A percentile compares a stretch with the other conserved stretches of the same genome.
Evolutionary conservation across 2,797 vertebrate species (phyloP).

Genomic region (Tachyglossus aculeatus): DNA sequence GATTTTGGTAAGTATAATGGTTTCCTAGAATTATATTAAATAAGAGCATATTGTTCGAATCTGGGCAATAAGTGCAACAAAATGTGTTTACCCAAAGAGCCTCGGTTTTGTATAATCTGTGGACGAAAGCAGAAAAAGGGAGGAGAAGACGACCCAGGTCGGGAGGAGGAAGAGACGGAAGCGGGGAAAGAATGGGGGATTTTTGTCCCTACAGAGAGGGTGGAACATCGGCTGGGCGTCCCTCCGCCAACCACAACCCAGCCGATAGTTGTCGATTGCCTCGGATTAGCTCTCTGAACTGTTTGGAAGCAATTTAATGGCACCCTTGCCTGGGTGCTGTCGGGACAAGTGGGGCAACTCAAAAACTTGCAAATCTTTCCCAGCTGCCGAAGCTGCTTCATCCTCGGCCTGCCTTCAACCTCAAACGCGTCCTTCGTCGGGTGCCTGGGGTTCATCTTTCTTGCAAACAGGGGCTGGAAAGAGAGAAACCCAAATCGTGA

Average conservation of each 20-base stretch:
- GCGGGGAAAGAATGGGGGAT: background rate
- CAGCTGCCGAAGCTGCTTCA: constrained; percentile 25
- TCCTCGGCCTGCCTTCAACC: constrained; percentile 2
- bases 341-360: constrained; percentile 37
- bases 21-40: constrained; percentile 18
- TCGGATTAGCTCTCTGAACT: constrained; percentile 19
- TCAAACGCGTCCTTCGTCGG: constrained; percentile 27
- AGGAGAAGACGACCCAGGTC: constrained; percentile 20
- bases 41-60: constrained; percentile 17
- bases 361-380: background rate
- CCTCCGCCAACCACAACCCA: constrained; percentile 8
- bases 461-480: constrained; percentile 58
- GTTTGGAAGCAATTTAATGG: constrained; percentile 43
- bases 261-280: constrained; percentile 20
- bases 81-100: constrained; percentile 59
- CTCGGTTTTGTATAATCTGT: constrained; percentile 53
- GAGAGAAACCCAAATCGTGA: constrained; percentile 28
- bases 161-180: background rate
- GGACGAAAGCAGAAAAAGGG: constrained; percentile 42
- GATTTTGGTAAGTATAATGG: background rate
- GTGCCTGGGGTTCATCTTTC: constrained; percentile 47
- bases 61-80: constrained; percentile 55
- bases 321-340: constrained; percentile 31
- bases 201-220: background rate
- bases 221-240: constrained; percentile 2